Base-by-base conservation (phyloP, 2,888 invertebrate species). In the Timandra comae region DNA sequence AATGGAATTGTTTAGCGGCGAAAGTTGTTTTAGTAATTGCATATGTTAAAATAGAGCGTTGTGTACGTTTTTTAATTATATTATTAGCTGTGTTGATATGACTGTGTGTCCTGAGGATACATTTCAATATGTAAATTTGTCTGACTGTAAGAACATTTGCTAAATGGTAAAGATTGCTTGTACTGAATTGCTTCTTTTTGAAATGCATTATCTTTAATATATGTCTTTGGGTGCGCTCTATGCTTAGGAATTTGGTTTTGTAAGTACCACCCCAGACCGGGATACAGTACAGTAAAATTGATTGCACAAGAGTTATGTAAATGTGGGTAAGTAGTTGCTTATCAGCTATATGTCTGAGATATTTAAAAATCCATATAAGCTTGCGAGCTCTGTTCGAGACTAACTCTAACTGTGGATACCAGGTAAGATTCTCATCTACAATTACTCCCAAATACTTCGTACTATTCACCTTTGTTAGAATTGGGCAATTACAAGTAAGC, bases 311-410 rank as follows among this genome's bases (percentile, higher is more conserved):
- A 20, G 20, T 7, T 2, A 3, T 20, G n/a, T 20, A 20, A 2
- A 20, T 3, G 6, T n/a, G 20, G n/a, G 6, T 20, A 6, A 20
- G 20, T 20, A 20, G 20, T 7, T 2, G 6, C n/a, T 3, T 3
- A 7, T 6, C 10, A 29, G n/a, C 10, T 16, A 5, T 9, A 20
- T 19, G 19, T 20, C 10, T 20, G 11, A 20, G 11, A 19, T 8
- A 20, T 19, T 10, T 20, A 7, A 5, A 20, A 9, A 20, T 20
- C 10, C 16, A 20, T 32, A 31, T 26, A 27, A 24, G 27, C 10
- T 20, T 30, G 7, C 11, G 44, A 26, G 41, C 67, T 70, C 69
- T 20, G 20, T n/a, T 20, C 20, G n/a, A 7, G n/a, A 20, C n/a
- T 20, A 20, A 3, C 20, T 20, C 20, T 3, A 20, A n/a, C 6